Evolutionary conservation across 2,888 invertebrate species (phyloP).

Genomic region (Aleiodes testaceus): DNA sequence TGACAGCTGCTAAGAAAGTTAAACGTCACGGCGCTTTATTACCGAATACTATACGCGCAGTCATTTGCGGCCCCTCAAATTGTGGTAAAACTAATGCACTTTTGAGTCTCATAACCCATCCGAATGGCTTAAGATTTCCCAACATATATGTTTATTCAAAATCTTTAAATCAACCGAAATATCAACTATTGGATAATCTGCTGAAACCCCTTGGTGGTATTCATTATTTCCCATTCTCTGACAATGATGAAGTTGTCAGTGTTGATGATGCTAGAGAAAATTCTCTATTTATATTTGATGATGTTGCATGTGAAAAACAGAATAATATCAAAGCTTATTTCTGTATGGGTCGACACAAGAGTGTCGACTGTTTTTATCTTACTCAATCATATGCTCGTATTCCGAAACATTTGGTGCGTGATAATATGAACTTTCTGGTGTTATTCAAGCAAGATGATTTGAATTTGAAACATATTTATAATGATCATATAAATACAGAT

Average conservation of each 20-base stretch:
- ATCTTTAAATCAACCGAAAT: slow-evolving; percentile 63
- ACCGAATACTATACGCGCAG: not conserved
- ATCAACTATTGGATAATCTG: slow-evolving; percentile 54
- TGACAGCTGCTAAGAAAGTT: not conserved
- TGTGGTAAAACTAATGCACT: slow-evolving; percentile 52
- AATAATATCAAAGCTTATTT: slow-evolving; percentile 49
- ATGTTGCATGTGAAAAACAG: too few relatives aligned
- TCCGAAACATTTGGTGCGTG: slow-evolving; percentile 53
- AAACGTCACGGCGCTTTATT: slow-evolving; percentile 20
- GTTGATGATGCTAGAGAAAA: too few relatives aligned
- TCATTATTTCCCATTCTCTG: slow-evolving; percentile 52
- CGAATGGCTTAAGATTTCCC: slow-evolving; percentile 49
- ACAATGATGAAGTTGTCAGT: slow-evolving; percentile 40
- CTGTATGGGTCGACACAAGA: slow-evolving; percentile 46
- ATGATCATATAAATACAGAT: slow-evolving; percentile 54
- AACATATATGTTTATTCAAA: slow-evolving; percentile 50
- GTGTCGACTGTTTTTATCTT: slow-evolving; percentile 50
- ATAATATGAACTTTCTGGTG: slow-evolving; percentile 53
- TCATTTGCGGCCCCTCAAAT: slow-evolving; percentile 24
- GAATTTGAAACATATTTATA: slow-evolving; percentile 47
- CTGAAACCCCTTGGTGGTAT: slow-evolving; percentile 52
- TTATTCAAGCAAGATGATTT: slow-evolving; percentile 55
- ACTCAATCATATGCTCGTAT: slow-evolving; percentile 54
- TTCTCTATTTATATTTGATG: too few relatives aligned
- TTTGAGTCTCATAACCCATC: slow-evolving; percentile 44